phyloP scores from a whole-genome alignment of 2,888 invertebrate species.

The Choreutis nemorana region DNA sequence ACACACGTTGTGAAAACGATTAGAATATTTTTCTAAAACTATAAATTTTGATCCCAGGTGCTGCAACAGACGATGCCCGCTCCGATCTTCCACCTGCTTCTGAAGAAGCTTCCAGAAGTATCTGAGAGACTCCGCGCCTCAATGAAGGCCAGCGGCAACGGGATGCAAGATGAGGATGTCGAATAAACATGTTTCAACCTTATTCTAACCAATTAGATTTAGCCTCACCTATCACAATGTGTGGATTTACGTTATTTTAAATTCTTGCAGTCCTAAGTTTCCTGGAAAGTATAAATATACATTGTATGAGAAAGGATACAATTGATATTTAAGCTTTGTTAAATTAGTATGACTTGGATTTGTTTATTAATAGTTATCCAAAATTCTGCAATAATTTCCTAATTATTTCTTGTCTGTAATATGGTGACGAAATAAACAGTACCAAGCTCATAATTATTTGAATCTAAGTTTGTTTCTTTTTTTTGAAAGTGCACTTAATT shows the following conservation, averaged over 20 bases:
- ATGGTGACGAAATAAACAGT: no score
- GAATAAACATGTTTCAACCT: constrained; percentile 27
- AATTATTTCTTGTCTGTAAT: no score
- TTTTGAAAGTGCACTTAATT: no score
- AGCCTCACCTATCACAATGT: no score
- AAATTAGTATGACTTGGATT: no score
- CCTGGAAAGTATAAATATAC: constrained; percentile 3
- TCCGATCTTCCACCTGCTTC: constrained; percentile 88
- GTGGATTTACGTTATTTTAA: constrained; percentile 9
- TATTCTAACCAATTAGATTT: constrained; percentile 4
- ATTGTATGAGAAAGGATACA: constrained; percentile 4
- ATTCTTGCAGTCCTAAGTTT: constrained; percentile 3
- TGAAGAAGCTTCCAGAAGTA: constrained; percentile 81
- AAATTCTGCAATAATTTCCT: no score
- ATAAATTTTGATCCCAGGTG: constrained; percentile 55
- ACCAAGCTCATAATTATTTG: no score
- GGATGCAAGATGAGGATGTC: constrained; percentile 53
- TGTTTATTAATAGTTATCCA: no score
- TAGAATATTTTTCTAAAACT: no score
- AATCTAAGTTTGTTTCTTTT: no score
- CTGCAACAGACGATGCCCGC: constrained; percentile 96
- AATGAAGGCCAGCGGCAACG: constrained; percentile 36
- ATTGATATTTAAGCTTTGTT: background rate
- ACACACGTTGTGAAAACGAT: no score
- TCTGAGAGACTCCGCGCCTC: constrained; percentile 48